Evolutionary conservation across 2,888 invertebrate genomes (phyloP).

Genomic region (Cyclophora punctaria): DNA sequence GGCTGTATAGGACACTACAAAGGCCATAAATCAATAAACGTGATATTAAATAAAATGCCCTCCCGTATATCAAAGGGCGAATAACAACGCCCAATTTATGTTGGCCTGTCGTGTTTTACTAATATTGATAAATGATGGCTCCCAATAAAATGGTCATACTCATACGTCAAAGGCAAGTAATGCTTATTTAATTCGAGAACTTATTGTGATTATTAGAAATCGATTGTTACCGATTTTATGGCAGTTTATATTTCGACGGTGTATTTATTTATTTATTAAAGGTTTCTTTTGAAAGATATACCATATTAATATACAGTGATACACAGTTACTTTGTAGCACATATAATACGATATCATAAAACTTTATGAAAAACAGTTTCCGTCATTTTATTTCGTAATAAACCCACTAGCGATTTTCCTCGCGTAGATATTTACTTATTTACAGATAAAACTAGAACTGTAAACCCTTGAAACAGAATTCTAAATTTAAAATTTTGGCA

Average conservation of each 20-base stretch:
- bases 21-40: conserved; percentile 62
- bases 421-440: too few relatives aligned
- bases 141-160: conserved; percentile 26
- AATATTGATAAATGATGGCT: conserved; percentile 18
- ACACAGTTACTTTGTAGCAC: too few relatives aligned
- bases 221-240: conserved; percentile 43
- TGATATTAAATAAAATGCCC: conserved; percentile 67
- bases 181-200: conserved; percentile 54
- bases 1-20: conserved; percentile 37
- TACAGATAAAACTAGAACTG: too few relatives aligned
- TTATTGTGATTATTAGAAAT: conserved; percentile 55
- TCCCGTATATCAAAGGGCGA: conserved; percentile 54
- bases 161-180: conserved; percentile 50
- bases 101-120: conserved; percentile 24
- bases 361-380: too few relatives aligned
- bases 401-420: too few relatives aligned
- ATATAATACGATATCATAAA: too few relatives aligned
- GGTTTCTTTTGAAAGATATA: too few relatives aligned
- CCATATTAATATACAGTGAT: too few relatives aligned
- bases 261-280: conserved; percentile 4
- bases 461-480: too few relatives aligned
- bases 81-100: conserved; percentile 40
- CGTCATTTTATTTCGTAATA: too few relatives aligned
- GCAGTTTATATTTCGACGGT: conserved; percentile 34
- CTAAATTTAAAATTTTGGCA: too few relatives aligned